phyloP scores from a whole-genome alignment of 2,797 vertebrate genomes.

The Acropternis orthonyx region DNA sequence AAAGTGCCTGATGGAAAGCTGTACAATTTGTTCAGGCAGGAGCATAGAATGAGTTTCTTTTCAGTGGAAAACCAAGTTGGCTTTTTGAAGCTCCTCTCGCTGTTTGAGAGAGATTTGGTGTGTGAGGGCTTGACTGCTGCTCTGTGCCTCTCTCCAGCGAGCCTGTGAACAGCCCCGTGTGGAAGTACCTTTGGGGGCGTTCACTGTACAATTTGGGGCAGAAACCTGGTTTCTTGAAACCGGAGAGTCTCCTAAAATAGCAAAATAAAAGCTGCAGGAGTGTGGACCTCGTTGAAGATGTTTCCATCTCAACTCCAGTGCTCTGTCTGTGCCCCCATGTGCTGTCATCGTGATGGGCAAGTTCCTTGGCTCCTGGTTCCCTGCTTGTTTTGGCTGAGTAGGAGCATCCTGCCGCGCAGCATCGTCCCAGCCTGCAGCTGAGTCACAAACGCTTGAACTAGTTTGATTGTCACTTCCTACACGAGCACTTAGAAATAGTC shows the following conservation, averaged over 20 bases:
- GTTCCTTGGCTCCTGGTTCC: neutral
- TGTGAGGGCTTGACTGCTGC: slow-evolving; percentile 24
- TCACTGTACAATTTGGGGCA: neutral
- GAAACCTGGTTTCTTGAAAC: neutral
- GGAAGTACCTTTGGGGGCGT: neutral
- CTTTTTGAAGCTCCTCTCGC: slow-evolving; percentile 46
- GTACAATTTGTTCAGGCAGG: slow-evolving; percentile 49
- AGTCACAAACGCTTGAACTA: neutral
- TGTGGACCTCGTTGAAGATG: neutral
- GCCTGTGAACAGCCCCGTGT: neutral
- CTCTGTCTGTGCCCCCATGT: neutral
- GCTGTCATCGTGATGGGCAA: neutral
- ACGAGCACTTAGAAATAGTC: rapidly evolving
- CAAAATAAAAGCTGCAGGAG: rapidly evolving
- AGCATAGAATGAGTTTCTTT: slow-evolving; percentile 24
- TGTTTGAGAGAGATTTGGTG: slow-evolving; percentile 2
- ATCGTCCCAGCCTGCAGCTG: neutral
- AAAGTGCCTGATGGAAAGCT: slow-evolving; percentile 47
- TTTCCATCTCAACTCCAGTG: neutral
- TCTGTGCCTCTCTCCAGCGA: neutral
- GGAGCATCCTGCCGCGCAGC: neutral
- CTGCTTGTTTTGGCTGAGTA: neutral
- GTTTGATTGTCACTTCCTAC: neutral
- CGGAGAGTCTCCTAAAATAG: neutral
- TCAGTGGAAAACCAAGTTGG: neutral